These are phyloP conservation scores for Mercenaria mercenaria DNA, from an alignment of 1,140 invertebrate genomes.

Conservation along the genomic window DNA sequence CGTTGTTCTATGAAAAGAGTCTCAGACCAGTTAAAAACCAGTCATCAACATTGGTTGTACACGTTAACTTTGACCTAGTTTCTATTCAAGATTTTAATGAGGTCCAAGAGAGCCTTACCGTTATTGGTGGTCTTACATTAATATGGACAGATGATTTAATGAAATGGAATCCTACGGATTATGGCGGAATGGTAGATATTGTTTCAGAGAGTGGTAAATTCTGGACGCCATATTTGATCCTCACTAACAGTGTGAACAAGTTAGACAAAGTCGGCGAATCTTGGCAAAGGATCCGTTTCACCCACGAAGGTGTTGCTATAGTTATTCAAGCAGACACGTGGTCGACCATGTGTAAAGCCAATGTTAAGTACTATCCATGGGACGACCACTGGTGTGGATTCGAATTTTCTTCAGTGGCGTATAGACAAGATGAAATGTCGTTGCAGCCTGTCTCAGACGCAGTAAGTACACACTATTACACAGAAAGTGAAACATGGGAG, in stretches of 20 bases:
- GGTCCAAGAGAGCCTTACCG: neutral
- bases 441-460: neutral
- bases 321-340: neutral
- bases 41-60: neutral
- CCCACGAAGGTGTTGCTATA: neutral
- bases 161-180: constrained; percentile 22
- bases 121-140: neutral
- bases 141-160: constrained; percentile 36
- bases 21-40: constrained; percentile 42
- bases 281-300: neutral
- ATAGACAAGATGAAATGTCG: neutral
- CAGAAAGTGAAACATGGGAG: constrained; percentile 17
- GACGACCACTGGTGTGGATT: constrained; percentile 35
- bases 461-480: neutral
- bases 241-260: neutral
- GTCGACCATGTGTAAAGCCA: neutral
- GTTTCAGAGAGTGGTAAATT: neutral
- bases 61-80: constrained; percentile 2
- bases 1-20: neutral
- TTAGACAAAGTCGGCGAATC: neutral
- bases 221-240: constrained; percentile 44
- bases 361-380: constrained; percentile 51
- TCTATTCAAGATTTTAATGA: constrained; percentile 46
- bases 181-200: constrained; percentile 21
- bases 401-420: neutral